Evolutionary conservation across 2,113 vertebrate genomes (phyloP).

Genomic region (Caracal caracal): DNA sequence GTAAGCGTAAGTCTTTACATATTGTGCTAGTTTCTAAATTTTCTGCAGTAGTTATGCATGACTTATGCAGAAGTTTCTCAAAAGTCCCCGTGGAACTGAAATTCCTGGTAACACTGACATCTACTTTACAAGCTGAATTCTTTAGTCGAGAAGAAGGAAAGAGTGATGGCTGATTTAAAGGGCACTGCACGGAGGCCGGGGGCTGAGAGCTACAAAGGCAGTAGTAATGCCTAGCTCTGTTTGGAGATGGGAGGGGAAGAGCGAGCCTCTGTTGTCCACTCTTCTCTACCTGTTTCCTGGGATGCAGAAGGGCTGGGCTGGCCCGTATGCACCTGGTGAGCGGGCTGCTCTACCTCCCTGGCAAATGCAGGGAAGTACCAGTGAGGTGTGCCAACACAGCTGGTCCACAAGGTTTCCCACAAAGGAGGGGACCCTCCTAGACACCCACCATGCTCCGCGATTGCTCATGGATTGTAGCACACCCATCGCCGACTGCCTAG

Average conservation of each 20-base stretch:
- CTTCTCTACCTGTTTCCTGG: constrained; percentile 77
- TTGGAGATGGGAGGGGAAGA: constrained; percentile 41
- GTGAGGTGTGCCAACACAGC: constrained; percentile 57
- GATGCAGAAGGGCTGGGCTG: constrained; percentile 60
- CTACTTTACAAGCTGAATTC: background rate
- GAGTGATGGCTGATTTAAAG: background rate
- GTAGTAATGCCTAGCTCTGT: background rate
- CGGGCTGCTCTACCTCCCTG: constrained; percentile 48
- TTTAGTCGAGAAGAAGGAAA: background rate
- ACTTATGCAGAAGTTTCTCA: background rate
- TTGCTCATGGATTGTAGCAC: background rate
- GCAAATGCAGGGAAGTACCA: constrained; percentile 34
- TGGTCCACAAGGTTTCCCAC: constrained; percentile 42
- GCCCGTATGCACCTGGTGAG: constrained; percentile 62
- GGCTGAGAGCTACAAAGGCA: constrained; percentile 42
- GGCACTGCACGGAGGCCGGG: background rate
- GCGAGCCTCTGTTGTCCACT: constrained; percentile 62
- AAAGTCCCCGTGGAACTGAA: background rate
- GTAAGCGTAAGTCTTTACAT: background rate
- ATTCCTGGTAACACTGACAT: background rate
- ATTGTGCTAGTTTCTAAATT: background rate
- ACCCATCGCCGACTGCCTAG: background rate
- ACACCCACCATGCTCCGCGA: background rate
- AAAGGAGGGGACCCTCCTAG: constrained; percentile 3
- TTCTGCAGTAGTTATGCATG: background rate